Percentiles rank a stretch among this genome's conserved stretches.
Evolutionary conservation across 2,113 vertebrate species (phyloP).

Genomic region (Ovibos moschatus): DNA sequence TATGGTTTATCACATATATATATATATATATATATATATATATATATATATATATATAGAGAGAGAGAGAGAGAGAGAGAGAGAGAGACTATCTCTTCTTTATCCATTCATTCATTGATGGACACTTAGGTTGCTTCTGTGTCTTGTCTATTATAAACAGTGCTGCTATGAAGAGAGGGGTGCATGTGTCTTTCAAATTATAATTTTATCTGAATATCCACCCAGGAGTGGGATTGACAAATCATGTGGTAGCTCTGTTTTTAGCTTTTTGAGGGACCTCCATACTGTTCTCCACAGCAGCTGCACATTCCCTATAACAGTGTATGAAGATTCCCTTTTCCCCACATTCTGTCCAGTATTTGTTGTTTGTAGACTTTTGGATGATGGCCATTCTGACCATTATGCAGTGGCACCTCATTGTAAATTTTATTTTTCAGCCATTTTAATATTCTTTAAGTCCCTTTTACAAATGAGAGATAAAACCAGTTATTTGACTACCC

Average conservation of each 20-base stretch:
- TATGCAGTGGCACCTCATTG: neutral
- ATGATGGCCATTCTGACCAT: neutral
- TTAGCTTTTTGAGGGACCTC: neutral
- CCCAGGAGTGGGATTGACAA: neutral
- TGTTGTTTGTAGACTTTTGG: neutral
- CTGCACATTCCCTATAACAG: neutral
- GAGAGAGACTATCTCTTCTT: neutral
- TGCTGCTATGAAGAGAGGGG: neutral
- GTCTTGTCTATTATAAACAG: neutral
- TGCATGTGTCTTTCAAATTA: neutral
- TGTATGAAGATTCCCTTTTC: neutral
- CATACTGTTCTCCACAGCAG: neutral
- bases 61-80: neutral
- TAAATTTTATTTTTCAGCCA: neutral
- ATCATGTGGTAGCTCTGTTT: neutral
- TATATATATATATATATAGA: no score
- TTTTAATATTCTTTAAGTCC: neutral
- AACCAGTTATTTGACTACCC: neutral
- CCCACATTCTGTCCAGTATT: neutral
- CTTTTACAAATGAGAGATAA: neutral
- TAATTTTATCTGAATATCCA: neutral
- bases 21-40: no score
- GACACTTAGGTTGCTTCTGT: neutral
- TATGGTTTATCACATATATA: no score
- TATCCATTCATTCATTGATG: neutral